Conservation (phyloP, 2,888 invertebrate species). For the Diarsia dahlii region DNA sequence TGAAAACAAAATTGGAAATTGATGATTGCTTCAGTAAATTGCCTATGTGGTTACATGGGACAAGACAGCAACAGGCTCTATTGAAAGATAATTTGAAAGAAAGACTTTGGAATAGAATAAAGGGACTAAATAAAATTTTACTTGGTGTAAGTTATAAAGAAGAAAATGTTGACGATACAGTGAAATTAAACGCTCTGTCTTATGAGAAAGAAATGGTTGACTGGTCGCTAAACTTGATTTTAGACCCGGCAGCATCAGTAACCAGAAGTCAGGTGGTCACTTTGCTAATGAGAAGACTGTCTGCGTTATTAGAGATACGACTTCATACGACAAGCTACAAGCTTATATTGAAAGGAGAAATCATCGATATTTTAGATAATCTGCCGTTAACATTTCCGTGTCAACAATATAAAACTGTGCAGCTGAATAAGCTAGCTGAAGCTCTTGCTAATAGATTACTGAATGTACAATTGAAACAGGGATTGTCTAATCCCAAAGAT, state of each 20-base stretch:
- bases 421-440: constrained; percentile 65
- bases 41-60: constrained; percentile 72
- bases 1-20: constrained; percentile 68
- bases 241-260: constrained; percentile 19
- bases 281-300: constrained; percentile 47
- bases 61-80: constrained; percentile 58
- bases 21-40: constrained; percentile 70
- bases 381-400: constrained; percentile 49
- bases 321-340: constrained; percentile 62
- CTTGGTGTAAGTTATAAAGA: constrained; percentile 29
- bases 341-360: constrained; percentile 68
- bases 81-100: constrained; percentile 68
- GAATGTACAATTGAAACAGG: constrained; percentile 51
- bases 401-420: constrained; percentile 41
- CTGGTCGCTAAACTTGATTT: constrained; percentile 52
- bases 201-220: constrained; percentile 45
- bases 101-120: constrained; percentile 70
- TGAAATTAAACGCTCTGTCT: constrained; percentile 1
- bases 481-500: constrained; percentile 5
- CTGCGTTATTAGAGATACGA: constrained; percentile 41
- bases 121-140: constrained; percentile 62
- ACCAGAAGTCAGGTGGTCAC: constrained; percentile 24
- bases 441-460: constrained; percentile 67
- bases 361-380: constrained; percentile 67
- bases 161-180: background rate